Base-by-base conservation (phyloP, 2,888 invertebrate genomes). In the Syrphus vitripennis region DNA sequence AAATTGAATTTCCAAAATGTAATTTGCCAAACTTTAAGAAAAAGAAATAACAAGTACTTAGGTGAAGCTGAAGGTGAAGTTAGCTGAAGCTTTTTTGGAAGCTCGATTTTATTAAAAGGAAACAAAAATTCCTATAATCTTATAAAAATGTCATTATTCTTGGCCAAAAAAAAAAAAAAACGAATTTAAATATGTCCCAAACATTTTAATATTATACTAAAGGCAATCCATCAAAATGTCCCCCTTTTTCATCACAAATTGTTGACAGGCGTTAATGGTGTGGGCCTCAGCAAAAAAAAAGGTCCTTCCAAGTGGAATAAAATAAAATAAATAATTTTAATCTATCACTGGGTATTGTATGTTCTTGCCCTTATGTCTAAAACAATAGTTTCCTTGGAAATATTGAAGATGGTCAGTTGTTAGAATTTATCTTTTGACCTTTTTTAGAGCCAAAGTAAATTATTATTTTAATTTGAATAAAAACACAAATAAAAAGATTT, bases 191-290 rank as follows among this genome's bases (percentile, higher is more conserved):
- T 71, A 55, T 37, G 59, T 70, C 65, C 67, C 65, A 65, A 76
- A 59, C 34, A 76, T 80, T 80, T 80, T 61, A 71, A 80, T 71
- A 72, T 42, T 50, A 21, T 21, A 67, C 53, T 67, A 42, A 80
- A 71, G 76, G 83, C 69, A 69, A 84, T 84, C 72, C 76, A 84
- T 84, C 84, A 84, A 84, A 31, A 26, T 53, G 72, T 76, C 55
- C 59, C 31, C 16, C 55, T 40, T 24, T 55, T 67, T 67, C n/a
- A 6, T 7, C 37, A 34, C 24, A 37, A 24, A 74, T 42, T 70
- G 69, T 29, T 61, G 79, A 53, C 61, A 57, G 42, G 29, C 19
- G 31, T 34, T 55, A 29, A 31, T 34, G 70, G 48, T 19, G 19
- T 19, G 19, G 37, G 37, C 16, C 16, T 42, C n/a, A 1, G 16